These are phyloP conservation scores for Larimichthys crocea DNA, from an alignment of 2,113 vertebrate species.

Conservation along the genomic window DNA sequence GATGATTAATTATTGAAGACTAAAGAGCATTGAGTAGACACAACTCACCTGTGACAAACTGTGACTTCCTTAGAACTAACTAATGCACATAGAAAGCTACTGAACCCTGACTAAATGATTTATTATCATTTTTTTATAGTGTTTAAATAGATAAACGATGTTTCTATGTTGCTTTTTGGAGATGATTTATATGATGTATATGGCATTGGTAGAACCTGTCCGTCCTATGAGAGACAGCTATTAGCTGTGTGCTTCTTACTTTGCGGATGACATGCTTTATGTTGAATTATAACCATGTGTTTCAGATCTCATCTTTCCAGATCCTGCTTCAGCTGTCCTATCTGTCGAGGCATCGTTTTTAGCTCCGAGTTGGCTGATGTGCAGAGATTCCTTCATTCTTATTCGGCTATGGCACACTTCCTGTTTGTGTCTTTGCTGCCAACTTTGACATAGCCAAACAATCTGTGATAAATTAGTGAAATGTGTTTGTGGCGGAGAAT, in stretches of 20 bases:
- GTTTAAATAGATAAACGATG: background rate
- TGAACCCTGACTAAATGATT: background rate
- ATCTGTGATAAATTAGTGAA: constrained; percentile 54
- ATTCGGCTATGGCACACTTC: constrained; percentile 40
- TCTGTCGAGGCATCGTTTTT: background rate
- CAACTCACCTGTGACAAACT: background rate
- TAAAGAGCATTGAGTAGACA: background rate
- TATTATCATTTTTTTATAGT: background rate
- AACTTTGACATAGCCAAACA: constrained; percentile 47
- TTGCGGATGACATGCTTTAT: background rate
- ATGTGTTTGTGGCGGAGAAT: constrained; percentile 44
- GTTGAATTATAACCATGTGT: background rate
- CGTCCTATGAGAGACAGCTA: constrained; percentile 11
- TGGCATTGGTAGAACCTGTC: background rate
- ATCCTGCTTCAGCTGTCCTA: background rate
- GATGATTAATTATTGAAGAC: background rate
- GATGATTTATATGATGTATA: background rate
- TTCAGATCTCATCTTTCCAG: background rate
- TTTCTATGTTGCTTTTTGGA: background rate
- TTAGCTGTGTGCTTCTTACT: background rate
- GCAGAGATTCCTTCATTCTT: constrained; percentile 9
- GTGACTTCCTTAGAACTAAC: background rate
- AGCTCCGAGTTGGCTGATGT: background rate
- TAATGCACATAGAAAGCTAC: background rate
- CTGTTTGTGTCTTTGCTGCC: constrained; percentile 39